Evolutionary conservation across 2,888 invertebrate genomes (phyloP), one percentile per base, ranked within the genome.

Genomic region (Drosophila bunnanda): DNA sequence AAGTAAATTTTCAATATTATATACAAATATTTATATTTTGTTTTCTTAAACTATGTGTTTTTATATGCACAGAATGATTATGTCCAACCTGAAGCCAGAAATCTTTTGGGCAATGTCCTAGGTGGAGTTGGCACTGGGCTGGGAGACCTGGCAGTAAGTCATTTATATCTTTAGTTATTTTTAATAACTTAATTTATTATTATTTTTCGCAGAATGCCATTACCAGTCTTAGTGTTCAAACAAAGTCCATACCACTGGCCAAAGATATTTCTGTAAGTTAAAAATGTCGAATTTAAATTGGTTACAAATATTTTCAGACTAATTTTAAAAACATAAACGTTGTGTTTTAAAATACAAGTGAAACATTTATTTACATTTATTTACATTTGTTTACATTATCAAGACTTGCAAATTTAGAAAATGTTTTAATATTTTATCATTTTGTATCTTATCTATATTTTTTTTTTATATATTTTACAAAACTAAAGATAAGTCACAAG

Each of bases 131-230:
- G 72, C 17, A 71, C 72, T 54, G 69, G 53, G 1, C 39, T 80
- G 43, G 78, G 58, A 5, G 67, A 83, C 46, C 39, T 80, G 15
- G 78, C 84, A 38, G 79, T 80, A 48, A 59, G 79, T n/a, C 13
- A 9, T 17, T 39, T 10, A 25, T 17, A 1, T n/a, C 4, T 10
- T 39, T 39, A 17, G 1, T 13, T 32, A 5, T 2, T 13, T 32
- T 9, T 15, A 15, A 28, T 8, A 4, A 10, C 1, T 13, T 2
- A 13, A n/a, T 13, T 32, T 5, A 17, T n/a, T 6, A 2, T 1
- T 5, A 28, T 8, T 7, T 6, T 8, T 20, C 13, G 4, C 53
- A 82, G 79, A 79, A 83, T 22, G 41, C 72, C 1, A 76, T 84
- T 2, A 80, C 82, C 34, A 65, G 34, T 8, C 48, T 83, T 0